phyloP scores from a whole-genome alignment of 2,888 invertebrate species.

The Epinotia bilunana region DNA sequence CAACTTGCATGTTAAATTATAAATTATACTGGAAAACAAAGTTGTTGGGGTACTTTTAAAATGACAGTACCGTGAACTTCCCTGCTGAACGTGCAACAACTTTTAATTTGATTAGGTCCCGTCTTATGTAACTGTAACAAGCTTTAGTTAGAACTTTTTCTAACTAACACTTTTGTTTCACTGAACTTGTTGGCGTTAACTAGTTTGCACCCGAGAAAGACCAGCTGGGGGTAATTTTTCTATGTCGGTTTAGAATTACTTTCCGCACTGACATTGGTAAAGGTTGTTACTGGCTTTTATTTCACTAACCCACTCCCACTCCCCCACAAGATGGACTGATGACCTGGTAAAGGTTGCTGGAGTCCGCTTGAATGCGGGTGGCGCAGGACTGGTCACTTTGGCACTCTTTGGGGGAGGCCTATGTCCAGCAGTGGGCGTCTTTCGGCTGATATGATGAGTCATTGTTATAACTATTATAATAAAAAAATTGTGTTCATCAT shows the following conservation, averaged over 20 bases:
- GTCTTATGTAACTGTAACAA: slow-evolving; percentile 59
- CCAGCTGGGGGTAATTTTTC: slow-evolving; percentile 50
- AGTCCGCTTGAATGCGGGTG: no score
- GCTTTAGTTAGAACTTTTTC: slow-evolving; percentile 57
- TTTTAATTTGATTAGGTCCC: slow-evolving; percentile 71
- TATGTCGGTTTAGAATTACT: slow-evolving; percentile 45
- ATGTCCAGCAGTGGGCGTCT: no score
- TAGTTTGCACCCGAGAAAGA: slow-evolving; percentile 51
- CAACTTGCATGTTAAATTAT: slow-evolving; percentile 33
- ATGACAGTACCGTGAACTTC: slow-evolving; percentile 39
- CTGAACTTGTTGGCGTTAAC: slow-evolving; percentile 50
- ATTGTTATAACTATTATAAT: no score
- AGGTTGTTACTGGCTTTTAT: not conserved
- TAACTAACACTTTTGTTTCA: slow-evolving; percentile 50
- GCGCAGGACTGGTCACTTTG: no score
- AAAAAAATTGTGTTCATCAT: no score
- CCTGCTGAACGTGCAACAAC: slow-evolving; percentile 49
- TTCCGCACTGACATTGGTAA: slow-evolving; percentile 35
- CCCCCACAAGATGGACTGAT: no score
- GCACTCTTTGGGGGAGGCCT: no score
- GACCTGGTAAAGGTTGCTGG: no score
- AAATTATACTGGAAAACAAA: slow-evolving; percentile 26
- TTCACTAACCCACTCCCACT: no score
- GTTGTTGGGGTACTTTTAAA: slow-evolving; percentile 29
- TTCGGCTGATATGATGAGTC: no score